Percentiles rank a stretch among this genome's conserved stretches.
Evolutionary conservation across 2,888 invertebrate species (phyloP).

Genomic region (Acronicta alni): DNA sequence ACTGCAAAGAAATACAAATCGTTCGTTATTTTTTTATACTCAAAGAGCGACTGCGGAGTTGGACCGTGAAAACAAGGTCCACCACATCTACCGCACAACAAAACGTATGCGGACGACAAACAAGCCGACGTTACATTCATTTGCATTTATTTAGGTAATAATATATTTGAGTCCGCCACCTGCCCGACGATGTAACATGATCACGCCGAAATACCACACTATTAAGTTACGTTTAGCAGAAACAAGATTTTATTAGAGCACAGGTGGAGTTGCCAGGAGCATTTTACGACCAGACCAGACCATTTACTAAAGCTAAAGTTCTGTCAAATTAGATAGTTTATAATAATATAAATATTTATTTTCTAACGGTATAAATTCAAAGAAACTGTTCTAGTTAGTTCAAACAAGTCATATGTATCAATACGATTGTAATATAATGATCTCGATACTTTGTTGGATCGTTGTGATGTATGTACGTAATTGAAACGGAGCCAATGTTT

Average conservation of each 20-base stretch:
- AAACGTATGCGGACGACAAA: slow-evolving; percentile 61
- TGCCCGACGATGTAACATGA: slow-evolving; percentile 78
- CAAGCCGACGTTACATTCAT: slow-evolving; percentile 64
- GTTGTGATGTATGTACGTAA: slow-evolving; percentile 18
- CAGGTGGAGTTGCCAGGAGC: slow-evolving; percentile 52
- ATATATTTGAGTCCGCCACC: slow-evolving; percentile 69
- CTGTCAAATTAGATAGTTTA: slow-evolving; percentile 1
- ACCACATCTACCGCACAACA: slow-evolving; percentile 57
- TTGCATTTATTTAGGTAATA: slow-evolving; percentile 64
- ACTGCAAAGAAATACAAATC: slow-evolving; percentile 1
- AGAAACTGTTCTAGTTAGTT: slow-evolving; percentile 4
- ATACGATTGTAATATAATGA: slow-evolving; percentile 18
- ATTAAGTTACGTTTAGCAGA: slow-evolving; percentile 64
- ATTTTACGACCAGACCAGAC: background rate
- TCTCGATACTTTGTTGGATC: slow-evolving; percentile 12
- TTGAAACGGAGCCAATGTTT: slow-evolving; percentile 48
- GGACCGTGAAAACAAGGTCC: slow-evolving; percentile 68
- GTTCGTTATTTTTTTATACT: slow-evolving; percentile 9
- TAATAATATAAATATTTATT: background rate
- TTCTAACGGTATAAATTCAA: slow-evolving; percentile 1
- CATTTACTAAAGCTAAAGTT: slow-evolving; percentile 8
- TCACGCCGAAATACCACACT: slow-evolving; percentile 73
- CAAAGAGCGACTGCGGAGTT: slow-evolving; percentile 18
- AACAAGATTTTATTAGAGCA: slow-evolving; percentile 41
- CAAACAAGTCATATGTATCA: slow-evolving; percentile 1